Base-by-base conservation (phyloP, 2,888 invertebrate genomes). In the Phyllotreta cruciferae region DNA sequence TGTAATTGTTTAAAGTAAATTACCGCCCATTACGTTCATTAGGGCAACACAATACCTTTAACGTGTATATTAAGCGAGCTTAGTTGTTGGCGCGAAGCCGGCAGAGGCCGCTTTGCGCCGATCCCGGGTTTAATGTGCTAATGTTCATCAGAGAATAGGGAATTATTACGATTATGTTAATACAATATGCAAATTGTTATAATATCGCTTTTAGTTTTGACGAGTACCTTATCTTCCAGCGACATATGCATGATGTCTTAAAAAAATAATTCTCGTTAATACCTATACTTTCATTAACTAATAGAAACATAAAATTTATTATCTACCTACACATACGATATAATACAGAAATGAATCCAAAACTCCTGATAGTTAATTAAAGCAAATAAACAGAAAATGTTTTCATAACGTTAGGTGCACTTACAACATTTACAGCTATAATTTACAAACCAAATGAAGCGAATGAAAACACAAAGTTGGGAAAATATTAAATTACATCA, bases 121-220 rank as follows among this genome's bases (percentile, higher is more conserved):
- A 56, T 53, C 62, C 64, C 60, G 47, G 55, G 64, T 61, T 68
- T 68, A 73, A 72, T 71, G 74, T 71, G 74, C 72, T 75, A 75
- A 76, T 75, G 74, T 70, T 73, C 72, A 71, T 66, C 54, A 50
- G 69, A 63, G 70, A 69, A 73, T 74, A 69, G 72, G 73, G 73
- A 76, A 74, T 77, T 74, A 75, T 73, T 74, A 74, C 75, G 73
- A 75, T 76, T 75, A 76, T 75, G 74, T 71, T 77, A 77, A 77
- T 75, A 69, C 69, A 63, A 68, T 66, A 70, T 71, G 72, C 71
- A 68, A 70, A 70, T 70, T 70, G 66, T 71, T 24, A 24, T 24
- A 3, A 24, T 24, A 24, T 24, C 24, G 24, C 24, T 24, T 24
- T 24, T 24, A 24, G 24, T 24, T 24, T 24, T 24, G 24, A 24